Evolutionary conservation across 2,888 invertebrate species (phyloP), one percentile per base, ranked within the genome.

Genomic region (Phytoseiulus persimilis): DNA sequence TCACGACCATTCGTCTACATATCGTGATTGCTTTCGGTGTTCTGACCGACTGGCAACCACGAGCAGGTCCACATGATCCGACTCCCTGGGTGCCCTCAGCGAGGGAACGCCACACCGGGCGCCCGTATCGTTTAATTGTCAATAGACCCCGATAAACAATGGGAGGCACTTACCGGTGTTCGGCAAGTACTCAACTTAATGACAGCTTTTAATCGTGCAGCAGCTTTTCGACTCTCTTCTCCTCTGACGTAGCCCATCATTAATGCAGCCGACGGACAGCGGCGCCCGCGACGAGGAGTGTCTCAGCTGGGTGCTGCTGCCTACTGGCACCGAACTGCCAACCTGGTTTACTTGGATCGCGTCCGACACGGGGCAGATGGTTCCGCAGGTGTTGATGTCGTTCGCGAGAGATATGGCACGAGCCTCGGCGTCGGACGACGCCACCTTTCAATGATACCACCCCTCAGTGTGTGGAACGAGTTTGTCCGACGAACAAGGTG

Each of bases 91-190:
- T 14, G 65, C 14, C 14, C 65, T 65, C 65, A 65, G 65, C 18
- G 65, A 28, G 18, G 65, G 18, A 28, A 65, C 65, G 5, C 65
- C 18, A 65, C 18, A 65, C 18, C 65, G 65, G 65, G 65, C 65
- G 65, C 65, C 65, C 65, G 65, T 65, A 65, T 65, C 65, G 65
- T 65, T 65, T 65, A 65, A 65, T 65, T 65, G 65, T 65, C 65
- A 65, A 65, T 65, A 65, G 65, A 65, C 23, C 65, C 65, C 65
- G 65, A 65, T 65, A 65, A 65, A 65, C 65, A 65, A 65, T 65
- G 65, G 65, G 65, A 65, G 65, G 65, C 65, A 65, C 65, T 65
- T 65, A 65, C 65, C 65, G 65, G 65, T 65, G 65, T 65, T 65
- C 65, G 65, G 65, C 65, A 65, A 65, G 65, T 65, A 65, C 65